phyloP scores from a whole-genome alignment of 2,888 invertebrate genomes.

The Drosophila monieri region DNA sequence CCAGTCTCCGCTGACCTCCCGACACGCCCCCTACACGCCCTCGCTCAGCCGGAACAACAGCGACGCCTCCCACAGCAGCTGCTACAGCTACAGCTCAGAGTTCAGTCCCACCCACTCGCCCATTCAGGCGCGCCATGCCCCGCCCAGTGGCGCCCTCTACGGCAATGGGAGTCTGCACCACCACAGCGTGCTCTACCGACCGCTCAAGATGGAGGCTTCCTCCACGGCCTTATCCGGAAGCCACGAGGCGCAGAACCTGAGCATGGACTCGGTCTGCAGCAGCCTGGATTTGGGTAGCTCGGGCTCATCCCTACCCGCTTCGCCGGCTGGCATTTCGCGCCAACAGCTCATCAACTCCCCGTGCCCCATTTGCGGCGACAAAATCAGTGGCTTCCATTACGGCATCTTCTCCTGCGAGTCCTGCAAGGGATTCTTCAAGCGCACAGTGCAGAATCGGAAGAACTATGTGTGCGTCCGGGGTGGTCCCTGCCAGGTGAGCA shows the following conservation, averaged over 20 bases:
- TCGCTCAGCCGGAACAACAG: constrained; percentile 95
- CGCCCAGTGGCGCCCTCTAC: constrained; percentile 73
- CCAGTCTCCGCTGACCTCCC: constrained; percentile 93
- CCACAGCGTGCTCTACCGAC: constrained; percentile 85
- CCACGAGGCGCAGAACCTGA: constrained; percentile 76
- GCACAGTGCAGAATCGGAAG: constrained; percentile 99
- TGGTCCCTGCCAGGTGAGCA: constrained; percentile 95
- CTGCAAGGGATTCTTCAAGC: constrained; percentile 98
- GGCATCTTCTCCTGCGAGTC: constrained; percentile 99
- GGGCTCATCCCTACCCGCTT: constrained; percentile 80
- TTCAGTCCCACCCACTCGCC: constrained; percentile 95
- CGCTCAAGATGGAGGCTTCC: constrained; percentile 74
- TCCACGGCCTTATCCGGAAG: constrained; percentile 38
- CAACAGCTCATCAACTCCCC: constrained; percentile 96
- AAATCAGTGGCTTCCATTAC: constrained; percentile 98
- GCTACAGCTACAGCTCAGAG: constrained; percentile 93
- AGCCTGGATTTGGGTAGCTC: constrained; percentile 40
- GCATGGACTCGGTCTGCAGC: constrained; percentile 67
- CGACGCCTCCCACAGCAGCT: constrained; percentile 95
- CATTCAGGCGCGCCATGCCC: constrained; percentile 88
- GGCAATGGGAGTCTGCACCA: constrained; percentile 81
- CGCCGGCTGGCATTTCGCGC: constrained; percentile 91
- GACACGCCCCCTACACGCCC: constrained; percentile 92
- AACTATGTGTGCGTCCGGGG: constrained; percentile 97
- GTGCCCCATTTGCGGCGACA: constrained; percentile 97